Base-by-base conservation (phyloP, 2,797 vertebrate genomes). In the Columba guinea region DNA sequence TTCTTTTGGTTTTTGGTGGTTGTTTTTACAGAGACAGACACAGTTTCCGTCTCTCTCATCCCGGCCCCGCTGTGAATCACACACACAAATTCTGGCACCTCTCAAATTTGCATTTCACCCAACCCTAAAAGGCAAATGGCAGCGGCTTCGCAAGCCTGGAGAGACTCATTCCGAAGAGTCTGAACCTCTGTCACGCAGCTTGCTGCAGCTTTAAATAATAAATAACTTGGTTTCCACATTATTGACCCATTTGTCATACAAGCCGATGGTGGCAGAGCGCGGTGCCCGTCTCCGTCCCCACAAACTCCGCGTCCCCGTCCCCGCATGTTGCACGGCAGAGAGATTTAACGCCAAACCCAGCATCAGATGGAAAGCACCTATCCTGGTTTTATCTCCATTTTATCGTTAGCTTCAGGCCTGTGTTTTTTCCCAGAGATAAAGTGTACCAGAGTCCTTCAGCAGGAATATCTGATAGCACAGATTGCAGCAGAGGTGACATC, bases 81-180 rank as follows among this genome's bases (percentile, higher is more conserved):
- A 4, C 19, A 4, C 32, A 21, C 23, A 6, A 30, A 32, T 0
- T 2, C 22, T 41, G 53, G 82, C 84, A 46, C 65, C 37, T 35
- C 70, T 52, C 35, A n/a, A 30, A 16, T 7, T 5, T 48, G 64
- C 27, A 0, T 22, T 34, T 49, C 73, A 53, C 56, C 90, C 87
- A n/a, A 87, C 82, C 82, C 89, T 32, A 18, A 53, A 26, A 53
- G 84, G 75, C 87, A 80, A 91, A 60, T 39, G 81, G 93, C 90
- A 76, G 48, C 1, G 59, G 41, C 77, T 78, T 26, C 6, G 39
- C 7, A 9, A 71, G 55, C 84, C 91, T 27, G 12, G 59, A 24
- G 89, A 69, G 68, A 13, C 48, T 86, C 64, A 0, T 10, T 55
- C 9, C 1, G 79, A 5, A 37, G 79, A 15, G 78, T 7, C 1